phyloP scores from a whole-genome alignment of 2,888 invertebrate genomes.

The Acrobasis repandana region DNA sequence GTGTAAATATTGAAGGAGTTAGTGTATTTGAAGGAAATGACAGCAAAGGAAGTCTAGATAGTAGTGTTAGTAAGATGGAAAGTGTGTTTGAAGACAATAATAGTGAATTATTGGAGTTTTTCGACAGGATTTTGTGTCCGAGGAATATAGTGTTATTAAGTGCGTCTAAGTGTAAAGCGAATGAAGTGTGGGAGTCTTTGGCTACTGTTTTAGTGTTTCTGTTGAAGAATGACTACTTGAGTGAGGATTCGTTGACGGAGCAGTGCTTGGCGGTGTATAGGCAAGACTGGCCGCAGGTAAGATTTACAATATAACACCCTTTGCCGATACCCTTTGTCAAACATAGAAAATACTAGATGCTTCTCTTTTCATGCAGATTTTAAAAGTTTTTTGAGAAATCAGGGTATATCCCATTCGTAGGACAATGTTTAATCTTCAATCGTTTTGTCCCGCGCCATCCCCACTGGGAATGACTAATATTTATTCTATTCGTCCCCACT shows the following conservation, averaged over 20 bases:
- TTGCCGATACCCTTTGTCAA: too few relatives aligned
- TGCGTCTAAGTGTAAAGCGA: conserved; percentile 36
- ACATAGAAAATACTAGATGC: too few relatives aligned
- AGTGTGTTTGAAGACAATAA: conserved; percentile 28
- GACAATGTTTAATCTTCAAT: too few relatives aligned
- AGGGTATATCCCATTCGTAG: too few relatives aligned
- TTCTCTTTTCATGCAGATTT: too few relatives aligned
- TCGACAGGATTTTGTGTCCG: conserved; percentile 66
- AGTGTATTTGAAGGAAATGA: neutral
- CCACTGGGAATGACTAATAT: too few relatives aligned
- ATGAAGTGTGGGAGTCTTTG: conserved; percentile 67
- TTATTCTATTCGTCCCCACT: too few relatives aligned
- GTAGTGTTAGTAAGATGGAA: conserved; percentile 26
- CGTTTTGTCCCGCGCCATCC: too few relatives aligned
- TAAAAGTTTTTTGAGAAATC: too few relatives aligned
- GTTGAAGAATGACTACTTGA: conserved; percentile 81
- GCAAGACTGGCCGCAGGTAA: conserved; percentile 85
- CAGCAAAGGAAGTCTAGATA: conserved; percentile 20
- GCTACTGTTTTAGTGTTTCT: conserved; percentile 71
- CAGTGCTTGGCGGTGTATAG: conserved; percentile 87
- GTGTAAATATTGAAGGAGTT: conserved; percentile 25
- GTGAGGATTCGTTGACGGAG: conserved; percentile 84
- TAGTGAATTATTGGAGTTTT: conserved; percentile 50
- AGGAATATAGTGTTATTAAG: conserved; percentile 65
- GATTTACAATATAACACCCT: neutral